Base-by-base conservation (phyloP, 2,888 invertebrate genomes). In the Metallyticus violacea region DNA sequence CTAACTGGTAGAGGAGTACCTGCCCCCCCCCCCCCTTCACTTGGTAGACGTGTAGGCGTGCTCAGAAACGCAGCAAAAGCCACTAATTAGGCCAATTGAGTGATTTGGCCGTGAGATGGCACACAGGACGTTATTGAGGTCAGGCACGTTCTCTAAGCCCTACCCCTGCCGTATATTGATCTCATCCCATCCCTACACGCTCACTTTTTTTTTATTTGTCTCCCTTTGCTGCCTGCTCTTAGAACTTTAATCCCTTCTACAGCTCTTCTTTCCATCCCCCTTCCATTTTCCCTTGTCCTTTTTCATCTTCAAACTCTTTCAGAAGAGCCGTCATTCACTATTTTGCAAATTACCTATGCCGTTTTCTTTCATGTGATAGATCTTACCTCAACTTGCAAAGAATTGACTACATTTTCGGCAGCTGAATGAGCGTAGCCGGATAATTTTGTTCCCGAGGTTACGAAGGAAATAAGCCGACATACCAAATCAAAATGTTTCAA, bases 101-200 rank as follows among this genome's bases (percentile, higher is more conserved):
- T 62, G 40, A 62, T 62, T 62, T 62, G 40, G 40, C 15, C 40
- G 40, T 62, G 40, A 62, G 40, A 62, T 62, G 40, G 40, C 40
- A 62, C 40, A 22, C 40, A 62, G 40, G 22, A 22, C 40, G 40
- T 82, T 82, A 82, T 76, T 82, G 82, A 27, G 82, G 82, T 82
- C 82, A 82, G 82, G 82, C 82, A 82, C 82, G 82, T 82, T 82
- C 82, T 82, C 82, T n/a, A n/a, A n/a, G 15, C 81, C n/a, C n/a
- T n/a, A n/a, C n/a, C n/a, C n/a, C n/a, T 62, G 15, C 40, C 40
- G 40, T 62, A 62, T 62, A 62, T 62, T 62, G 40, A 62, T 62
- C 40, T 62, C 40, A 62, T 62, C 40, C 40, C 40, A 62, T 62
- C 7, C 40, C 40, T 62, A 62, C 40, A 15, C 40, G 40, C 40